These are phyloP conservation scores for Setophaga coronata DNA, from an alignment of 2,113 vertebrate genomes.

Conservation along the genomic window DNA sequence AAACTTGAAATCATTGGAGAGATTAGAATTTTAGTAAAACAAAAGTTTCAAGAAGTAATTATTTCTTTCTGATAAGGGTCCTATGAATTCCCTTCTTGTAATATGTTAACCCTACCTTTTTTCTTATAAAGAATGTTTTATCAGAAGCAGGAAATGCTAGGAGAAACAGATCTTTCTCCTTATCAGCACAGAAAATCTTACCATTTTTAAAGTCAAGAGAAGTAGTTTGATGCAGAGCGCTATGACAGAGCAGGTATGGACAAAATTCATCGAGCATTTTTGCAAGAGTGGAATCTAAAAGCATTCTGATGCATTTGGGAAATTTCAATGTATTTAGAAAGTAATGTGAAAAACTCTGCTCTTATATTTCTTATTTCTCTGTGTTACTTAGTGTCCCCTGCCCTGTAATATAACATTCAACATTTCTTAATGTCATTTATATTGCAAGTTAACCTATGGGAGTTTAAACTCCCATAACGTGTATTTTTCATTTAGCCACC, in stretches of 20 bases:
- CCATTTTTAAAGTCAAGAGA: background rate
- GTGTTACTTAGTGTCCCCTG: background rate
- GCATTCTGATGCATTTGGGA: background rate
- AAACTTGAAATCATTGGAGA: background rate
- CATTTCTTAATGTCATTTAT: conserved; percentile 26
- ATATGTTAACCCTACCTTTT: background rate
- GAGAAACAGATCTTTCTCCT: background rate
- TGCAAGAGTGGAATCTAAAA: background rate
- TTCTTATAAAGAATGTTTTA: background rate
- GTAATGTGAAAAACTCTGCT: background rate
- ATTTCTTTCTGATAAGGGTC: background rate
- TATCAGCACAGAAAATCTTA: background rate
- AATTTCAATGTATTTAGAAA: background rate
- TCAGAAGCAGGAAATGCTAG: background rate
- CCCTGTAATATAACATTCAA: conserved; percentile 29
- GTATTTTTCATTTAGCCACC: conserved; percentile 42
- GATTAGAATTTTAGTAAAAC: background rate
- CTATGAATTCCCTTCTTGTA: background rate
- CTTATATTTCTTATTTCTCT: background rate
- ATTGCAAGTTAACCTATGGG: conserved; percentile 19
- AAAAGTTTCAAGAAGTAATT: background rate
- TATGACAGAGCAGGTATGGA: background rate
- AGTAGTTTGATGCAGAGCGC: background rate
- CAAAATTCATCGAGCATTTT: background rate
- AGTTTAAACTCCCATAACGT: conserved; percentile 18